Conservation (phyloP, 2,888 invertebrate species). For the Meganola albula region DNA sequence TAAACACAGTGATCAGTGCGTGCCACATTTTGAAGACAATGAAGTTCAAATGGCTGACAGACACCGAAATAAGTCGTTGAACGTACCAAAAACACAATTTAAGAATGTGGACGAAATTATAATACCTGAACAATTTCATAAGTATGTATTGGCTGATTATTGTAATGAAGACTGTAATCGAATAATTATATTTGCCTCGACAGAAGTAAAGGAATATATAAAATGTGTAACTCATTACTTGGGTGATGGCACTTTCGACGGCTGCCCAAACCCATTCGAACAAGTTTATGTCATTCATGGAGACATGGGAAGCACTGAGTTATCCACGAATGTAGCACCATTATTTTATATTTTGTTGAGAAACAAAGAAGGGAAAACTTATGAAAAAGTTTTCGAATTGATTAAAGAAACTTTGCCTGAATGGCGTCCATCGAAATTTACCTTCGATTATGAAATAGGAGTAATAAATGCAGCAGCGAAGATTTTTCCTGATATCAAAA, state of each 20-base stretch:
- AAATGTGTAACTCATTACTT: too few species aligned
- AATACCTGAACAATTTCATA: too few species aligned
- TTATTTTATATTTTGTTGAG: slow-evolving; percentile 11
- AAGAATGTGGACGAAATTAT: too few species aligned
- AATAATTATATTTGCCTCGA: too few species aligned
- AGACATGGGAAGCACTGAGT: slow-evolving; percentile 8
- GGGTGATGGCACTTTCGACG: slow-evolving; percentile 12
- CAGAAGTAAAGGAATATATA: too few species aligned
- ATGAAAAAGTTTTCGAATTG: slow-evolving; percentile 9
- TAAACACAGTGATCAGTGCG: too few species aligned
- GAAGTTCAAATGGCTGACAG: too few species aligned
- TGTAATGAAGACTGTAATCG: too few species aligned
- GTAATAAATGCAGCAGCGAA: slow-evolving; percentile 10
- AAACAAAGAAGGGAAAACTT: slow-evolving; percentile 11
- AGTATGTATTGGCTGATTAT: too few species aligned
- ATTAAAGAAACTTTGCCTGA: slow-evolving; percentile 10
- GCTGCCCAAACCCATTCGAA: slow-evolving; percentile 7
- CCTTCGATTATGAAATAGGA: slow-evolving; percentile 11
- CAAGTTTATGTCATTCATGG: slow-evolving; percentile 13
- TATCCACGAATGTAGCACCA: slow-evolving; percentile 9
- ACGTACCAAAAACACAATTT: too few species aligned
- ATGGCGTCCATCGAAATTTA: slow-evolving; percentile 10
- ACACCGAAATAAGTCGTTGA: too few species aligned
- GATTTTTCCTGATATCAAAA: slow-evolving; percentile 6
- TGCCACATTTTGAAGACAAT: too few species aligned